Percentiles rank a stretch among this genome's conserved stretches.
These are phyloP conservation scores for Drosophila austrosaltans DNA, from an alignment of 2,888 invertebrate genomes.

Conservation along the genomic window DNA sequence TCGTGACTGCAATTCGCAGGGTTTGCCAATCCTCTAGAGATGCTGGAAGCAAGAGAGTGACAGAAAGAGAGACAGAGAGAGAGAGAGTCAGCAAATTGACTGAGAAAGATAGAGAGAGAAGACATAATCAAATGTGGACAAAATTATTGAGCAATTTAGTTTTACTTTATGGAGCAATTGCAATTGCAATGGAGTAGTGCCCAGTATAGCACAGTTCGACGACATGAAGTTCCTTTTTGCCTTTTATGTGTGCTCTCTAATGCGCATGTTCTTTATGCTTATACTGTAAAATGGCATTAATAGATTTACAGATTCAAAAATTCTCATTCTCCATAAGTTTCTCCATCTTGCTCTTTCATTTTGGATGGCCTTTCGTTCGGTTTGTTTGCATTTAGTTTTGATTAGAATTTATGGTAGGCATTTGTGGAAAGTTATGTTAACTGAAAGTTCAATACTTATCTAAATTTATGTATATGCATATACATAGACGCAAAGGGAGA, in stretches of 20 bases:
- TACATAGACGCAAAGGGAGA: background rate
- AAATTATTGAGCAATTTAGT: conserved; percentile 81
- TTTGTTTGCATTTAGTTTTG: conserved; percentile 70
- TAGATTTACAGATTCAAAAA: conserved; percentile 72
- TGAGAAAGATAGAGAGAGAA: conserved; percentile 32
- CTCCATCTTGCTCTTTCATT: background rate
- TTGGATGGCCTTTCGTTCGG: conserved; percentile 13
- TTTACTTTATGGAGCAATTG: conserved; percentile 81
- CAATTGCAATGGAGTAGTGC: conserved; percentile 40
- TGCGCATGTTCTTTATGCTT: conserved; percentile 70
- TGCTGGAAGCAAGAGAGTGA: conserved; percentile 1
- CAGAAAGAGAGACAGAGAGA: background rate
- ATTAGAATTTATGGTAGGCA: conserved; percentile 68
- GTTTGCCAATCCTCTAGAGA: conserved; percentile 26
- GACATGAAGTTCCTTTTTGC: conserved; percentile 11
- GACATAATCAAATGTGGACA: conserved; percentile 79
- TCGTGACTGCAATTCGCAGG: conserved; percentile 73
- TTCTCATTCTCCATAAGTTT: background rate
- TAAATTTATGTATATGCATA: background rate
- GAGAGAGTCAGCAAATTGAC: conserved; percentile 1
- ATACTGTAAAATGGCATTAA: conserved; percentile 77
- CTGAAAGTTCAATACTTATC: background rate
- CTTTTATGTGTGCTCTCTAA: conserved; percentile 35
- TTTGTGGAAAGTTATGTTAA: background rate
- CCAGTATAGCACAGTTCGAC: conserved; percentile 14